phyloP scores from a whole-genome alignment of 2,888 invertebrate genomes.

The Synanthedon andrenaeformis region DNA sequence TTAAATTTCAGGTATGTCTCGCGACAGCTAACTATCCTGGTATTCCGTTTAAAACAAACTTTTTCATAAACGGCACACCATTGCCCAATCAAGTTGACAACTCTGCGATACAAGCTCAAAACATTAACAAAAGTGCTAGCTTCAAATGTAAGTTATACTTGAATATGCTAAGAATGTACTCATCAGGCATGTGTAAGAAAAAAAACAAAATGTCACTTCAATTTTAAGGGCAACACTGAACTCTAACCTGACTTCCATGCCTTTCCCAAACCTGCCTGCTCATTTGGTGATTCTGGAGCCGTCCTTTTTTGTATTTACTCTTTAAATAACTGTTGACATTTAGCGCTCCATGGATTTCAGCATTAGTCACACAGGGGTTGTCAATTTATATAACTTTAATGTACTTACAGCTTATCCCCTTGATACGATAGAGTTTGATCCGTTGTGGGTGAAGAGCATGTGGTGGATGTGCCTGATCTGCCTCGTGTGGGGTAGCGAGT shows the following conservation, averaged over 20 bases:
- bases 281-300: not conserved
- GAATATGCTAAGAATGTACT: not conserved
- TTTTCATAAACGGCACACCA: conserved; percentile 42
- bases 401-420: conserved; percentile 42
- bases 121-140: conserved; percentile 29
- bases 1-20: conserved; percentile 70
- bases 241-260: not conserved
- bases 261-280: not conserved
- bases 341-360: no score
- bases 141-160: conserved; percentile 36
- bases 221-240: not conserved
- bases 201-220: not conserved
- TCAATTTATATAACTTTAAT: no score
- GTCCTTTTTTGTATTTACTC: not conserved
- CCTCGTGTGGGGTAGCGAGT: conserved; percentile 93
- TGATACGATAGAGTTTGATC: conserved; percentile 78
- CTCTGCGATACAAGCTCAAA: conserved; percentile 33
- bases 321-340: no score
- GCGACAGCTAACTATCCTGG: conserved; percentile 86
- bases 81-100: conserved; percentile 30
- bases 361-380: not conserved
- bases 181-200: no score
- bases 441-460: conserved; percentile 88
- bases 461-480: conserved; percentile 95
- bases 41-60: conserved; percentile 58